These are phyloP conservation scores for Tauraco hartlaubi DNA, from an alignment of 2,797 vertebrate genomes.

Conservation along the genomic window DNA sequence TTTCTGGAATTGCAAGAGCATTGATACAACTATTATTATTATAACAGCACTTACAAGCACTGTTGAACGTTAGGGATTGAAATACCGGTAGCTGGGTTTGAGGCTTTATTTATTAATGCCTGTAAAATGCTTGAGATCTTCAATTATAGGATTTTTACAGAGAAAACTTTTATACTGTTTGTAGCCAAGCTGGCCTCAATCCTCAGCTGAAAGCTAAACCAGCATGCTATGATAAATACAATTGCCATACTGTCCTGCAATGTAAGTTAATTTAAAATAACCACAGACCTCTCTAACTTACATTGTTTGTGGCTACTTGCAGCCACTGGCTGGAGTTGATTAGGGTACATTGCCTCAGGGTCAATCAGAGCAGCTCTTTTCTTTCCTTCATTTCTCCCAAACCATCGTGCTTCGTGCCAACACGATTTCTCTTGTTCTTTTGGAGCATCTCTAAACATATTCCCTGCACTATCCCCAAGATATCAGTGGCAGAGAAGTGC, in stretches of 20 bases:
- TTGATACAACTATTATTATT: constrained; percentile 41
- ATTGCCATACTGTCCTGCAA: not conserved
- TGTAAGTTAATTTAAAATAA: constrained; percentile 33
- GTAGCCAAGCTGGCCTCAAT: not conserved
- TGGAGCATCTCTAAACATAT: not conserved
- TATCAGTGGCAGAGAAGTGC: not conserved
- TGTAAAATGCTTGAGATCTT: constrained; percentile 59
- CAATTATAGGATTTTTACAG: constrained; percentile 44
- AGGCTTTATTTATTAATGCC: constrained; percentile 72
- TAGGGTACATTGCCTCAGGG: not conserved
- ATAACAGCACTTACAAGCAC: constrained; percentile 57
- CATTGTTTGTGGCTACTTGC: not conserved
- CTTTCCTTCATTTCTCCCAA: not conserved
- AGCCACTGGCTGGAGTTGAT: not conserved
- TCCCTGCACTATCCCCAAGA: not conserved
- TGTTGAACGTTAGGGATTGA: constrained; percentile 48
- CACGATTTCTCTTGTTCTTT: not conserved
- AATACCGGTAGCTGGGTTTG: constrained; percentile 52
- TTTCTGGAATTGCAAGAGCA: constrained; percentile 40
- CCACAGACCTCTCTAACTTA: constrained; percentile 1
- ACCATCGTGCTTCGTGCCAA: not conserved
- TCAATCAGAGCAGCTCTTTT: not conserved
- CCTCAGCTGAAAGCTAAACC: constrained; percentile 39
- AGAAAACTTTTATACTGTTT: constrained; percentile 34
- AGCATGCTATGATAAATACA: not conserved